These are phyloP conservation scores for Oncorhynchus keta DNA, from an alignment of 2,113 vertebrate species.

Conservation along the genomic window DNA sequence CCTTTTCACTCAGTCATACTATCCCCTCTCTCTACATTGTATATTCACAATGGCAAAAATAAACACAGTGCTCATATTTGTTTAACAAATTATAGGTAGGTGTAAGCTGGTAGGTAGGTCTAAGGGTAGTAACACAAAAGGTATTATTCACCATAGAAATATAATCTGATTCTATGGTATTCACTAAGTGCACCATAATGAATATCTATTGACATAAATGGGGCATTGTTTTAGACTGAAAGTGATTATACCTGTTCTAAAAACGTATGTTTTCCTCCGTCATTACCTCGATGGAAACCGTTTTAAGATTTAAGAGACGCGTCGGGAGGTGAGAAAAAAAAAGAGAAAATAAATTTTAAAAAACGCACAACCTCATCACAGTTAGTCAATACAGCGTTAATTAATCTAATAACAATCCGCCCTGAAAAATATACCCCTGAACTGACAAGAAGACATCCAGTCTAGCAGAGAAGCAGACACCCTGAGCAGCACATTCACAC, in stretches of 20 bases:
- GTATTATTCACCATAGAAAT: constrained; percentile 15
- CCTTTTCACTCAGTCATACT: constrained; percentile 49
- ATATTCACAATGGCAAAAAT: constrained; percentile 68
- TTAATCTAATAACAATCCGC: constrained; percentile 62
- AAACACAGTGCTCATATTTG: constrained; percentile 73
- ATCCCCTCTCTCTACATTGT: constrained; percentile 64
- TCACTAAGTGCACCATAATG: background rate
- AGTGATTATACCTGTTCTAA: constrained; percentile 2
- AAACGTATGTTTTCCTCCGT: constrained; percentile 6
- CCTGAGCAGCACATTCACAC: constrained; percentile 58
- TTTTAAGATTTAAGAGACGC: constrained; percentile 12
- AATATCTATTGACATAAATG: background rate
- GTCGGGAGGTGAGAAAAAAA: constrained; percentile 42
- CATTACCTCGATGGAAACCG: constrained; percentile 33
- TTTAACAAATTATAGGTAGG: constrained; percentile 48
- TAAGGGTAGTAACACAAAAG: constrained; percentile 19
- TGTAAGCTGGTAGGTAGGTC: too few species aligned
- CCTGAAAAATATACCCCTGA: constrained; percentile 37
- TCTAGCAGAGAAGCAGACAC: constrained; percentile 23
- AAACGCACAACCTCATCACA: constrained; percentile 43
- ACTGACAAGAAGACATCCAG: constrained; percentile 50
- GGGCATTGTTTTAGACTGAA: background rate
- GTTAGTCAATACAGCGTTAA: constrained; percentile 68
- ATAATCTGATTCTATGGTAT: too few species aligned
- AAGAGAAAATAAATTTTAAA: fast-evolving